Evolutionary conservation across 1,140 invertebrate species (phyloP), one percentile per base, ranked within the genome.

Genomic region (Megalonaias nervosa): DNA sequence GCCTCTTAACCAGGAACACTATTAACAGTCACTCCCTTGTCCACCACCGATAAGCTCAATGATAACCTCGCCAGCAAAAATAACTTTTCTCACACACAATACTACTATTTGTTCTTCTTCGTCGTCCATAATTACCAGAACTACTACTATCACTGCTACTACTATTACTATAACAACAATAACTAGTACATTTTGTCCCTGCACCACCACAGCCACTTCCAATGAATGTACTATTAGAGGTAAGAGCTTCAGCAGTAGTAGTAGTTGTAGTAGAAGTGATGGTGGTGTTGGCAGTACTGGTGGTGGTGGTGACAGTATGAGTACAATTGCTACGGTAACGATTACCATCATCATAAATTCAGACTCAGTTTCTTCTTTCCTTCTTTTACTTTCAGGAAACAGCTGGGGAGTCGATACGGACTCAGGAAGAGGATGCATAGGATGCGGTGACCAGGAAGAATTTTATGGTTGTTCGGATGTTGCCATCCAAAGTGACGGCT

Each of bases 391-490:
- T 73, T 48, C 64, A 81, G 79, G 66, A 13, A 89, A 84, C 72
- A 81, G 75, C 56, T 83, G 79, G 79, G 75, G 75, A 48, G 69
- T 70, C 11, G 81, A 79, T 38, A 26, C 58, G 9, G 56, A 65
- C 31, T 74, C 79, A 2, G 71, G 67, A 1, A 48, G 58, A 19
- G 26, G 38, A 2, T 82, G 78, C 66, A 19, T 74, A 2, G 81
- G 81, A 5, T 82, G 78, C 38, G 81, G 81, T 3, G 14, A 23
- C 1, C 81, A 82, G 59, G 78, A 80, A 61, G 74, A 79, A 62
- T 82, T 80, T 23, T 74, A 71, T 57, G 75, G 71, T 31, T 82
- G 81, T 58, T 62, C 81, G 1, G 81, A 81, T 38, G 73, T 81
- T 14, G 57, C 56, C 38, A 81, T 81, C 14, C n/a, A 48, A 6